Evolutionary conservation across 2,113 vertebrate species (phyloP).

Genomic region (Pseudorasbora parva): DNA sequence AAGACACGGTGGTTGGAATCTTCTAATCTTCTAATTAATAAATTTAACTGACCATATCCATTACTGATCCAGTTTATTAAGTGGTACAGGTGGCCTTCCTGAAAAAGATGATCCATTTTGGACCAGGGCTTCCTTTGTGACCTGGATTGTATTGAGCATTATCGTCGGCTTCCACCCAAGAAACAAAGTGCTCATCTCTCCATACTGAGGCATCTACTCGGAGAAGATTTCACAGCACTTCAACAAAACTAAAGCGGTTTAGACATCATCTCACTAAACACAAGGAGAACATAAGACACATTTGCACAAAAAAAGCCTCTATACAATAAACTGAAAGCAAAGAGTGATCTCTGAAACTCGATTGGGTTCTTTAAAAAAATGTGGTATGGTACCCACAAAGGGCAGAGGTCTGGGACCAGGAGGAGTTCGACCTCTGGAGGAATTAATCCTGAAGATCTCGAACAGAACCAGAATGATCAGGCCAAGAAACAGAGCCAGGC

Average conservation of each 20-base stretch:
- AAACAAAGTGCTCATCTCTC: conserved; percentile 43
- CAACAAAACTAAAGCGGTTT: background rate
- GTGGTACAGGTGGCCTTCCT: conserved; percentile 49
- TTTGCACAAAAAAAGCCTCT: background rate
- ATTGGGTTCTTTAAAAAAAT: conserved; percentile 40
- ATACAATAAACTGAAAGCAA: background rate
- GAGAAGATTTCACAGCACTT: background rate
- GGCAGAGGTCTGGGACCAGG: conserved; percentile 53
- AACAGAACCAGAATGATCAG: conserved; percentile 44
- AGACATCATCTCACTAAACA: background rate
- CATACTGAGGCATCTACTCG: conserved; percentile 49
- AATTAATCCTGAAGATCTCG: conserved; percentile 48
- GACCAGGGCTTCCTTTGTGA: conserved; percentile 50
- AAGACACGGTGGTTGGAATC: too few relatives aligned
- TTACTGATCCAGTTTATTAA: conserved; percentile 50
- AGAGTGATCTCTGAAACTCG: conserved; percentile 21
- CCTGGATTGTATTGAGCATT: conserved; percentile 40
- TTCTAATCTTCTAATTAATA: background rate
- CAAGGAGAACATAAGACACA: background rate
- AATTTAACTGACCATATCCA: conserved; percentile 45
- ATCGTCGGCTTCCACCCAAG: conserved; percentile 43
- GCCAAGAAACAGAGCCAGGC: conserved; percentile 8
- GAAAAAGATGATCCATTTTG: conserved; percentile 49
- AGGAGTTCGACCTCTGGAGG: conserved; percentile 32
- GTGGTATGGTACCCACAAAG: conserved; percentile 46